Evolutionary conservation across 2,888 invertebrate species (phyloP).

Genomic region (Euplagia quadripunctaria): DNA sequence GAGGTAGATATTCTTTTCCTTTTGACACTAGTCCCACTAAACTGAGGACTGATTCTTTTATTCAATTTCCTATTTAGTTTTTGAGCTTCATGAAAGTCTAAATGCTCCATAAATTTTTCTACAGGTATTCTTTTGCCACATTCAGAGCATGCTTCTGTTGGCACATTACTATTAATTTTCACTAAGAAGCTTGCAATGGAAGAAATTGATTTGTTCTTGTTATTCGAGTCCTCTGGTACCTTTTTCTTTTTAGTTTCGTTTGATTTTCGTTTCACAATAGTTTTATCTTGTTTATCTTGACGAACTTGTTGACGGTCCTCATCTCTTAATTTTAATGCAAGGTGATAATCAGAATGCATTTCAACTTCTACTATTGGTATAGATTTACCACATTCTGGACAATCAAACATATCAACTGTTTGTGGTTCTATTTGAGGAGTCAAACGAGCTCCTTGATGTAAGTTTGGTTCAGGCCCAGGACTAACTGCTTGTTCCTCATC

Average conservation of each 20-base stretch:
- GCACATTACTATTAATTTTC: slow-evolving; percentile 72
- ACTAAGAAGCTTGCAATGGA: slow-evolving; percentile 80
- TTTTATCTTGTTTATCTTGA: slow-evolving; percentile 61
- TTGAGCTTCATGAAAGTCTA: slow-evolving; percentile 95
- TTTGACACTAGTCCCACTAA: slow-evolving; percentile 62
- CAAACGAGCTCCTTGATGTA: slow-evolving; percentile 11
- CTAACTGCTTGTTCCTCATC: slow-evolving; percentile 34
- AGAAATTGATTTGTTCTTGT: slow-evolving; percentile 60
- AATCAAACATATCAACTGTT: slow-evolving; percentile 70
- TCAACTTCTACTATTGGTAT: slow-evolving; percentile 87
- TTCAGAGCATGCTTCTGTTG: slow-evolving; percentile 88
- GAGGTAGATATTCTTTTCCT: slow-evolving; percentile 74
- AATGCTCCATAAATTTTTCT: slow-evolving; percentile 90
- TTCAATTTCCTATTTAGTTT: slow-evolving; percentile 91
- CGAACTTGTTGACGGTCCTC: slow-evolving; percentile 80
- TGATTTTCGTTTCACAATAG: slow-evolving; percentile 29
- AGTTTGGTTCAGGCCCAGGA: slow-evolving; percentile 38
- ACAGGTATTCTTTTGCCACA: slow-evolving; percentile 89
- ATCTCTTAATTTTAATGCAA: slow-evolving; percentile 89
- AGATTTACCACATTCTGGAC: slow-evolving; percentile 89
- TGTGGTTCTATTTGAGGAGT: slow-evolving; percentile 26
- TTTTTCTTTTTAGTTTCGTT: slow-evolving; percentile 48
- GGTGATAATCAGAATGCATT: slow-evolving; percentile 92
- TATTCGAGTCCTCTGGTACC: slow-evolving; percentile 44
- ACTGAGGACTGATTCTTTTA: slow-evolving; percentile 58